Evolutionary conservation across 2,113 vertebrate species (phyloP).

Genomic region (Elephantulus edwardii): DNA sequence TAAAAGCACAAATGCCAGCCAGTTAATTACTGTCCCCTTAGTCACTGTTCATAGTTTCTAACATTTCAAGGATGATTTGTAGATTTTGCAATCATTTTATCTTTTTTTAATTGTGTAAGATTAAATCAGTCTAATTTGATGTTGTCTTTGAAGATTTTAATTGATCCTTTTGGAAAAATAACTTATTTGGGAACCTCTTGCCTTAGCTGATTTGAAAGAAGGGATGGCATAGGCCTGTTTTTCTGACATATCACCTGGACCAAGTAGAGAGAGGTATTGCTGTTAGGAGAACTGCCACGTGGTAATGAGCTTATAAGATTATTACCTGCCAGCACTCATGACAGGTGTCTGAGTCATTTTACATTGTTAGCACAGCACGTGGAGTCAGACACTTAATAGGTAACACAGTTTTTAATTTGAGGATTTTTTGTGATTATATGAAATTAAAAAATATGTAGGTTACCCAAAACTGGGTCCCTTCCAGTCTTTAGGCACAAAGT

Average conservation of each 20-base stretch:
- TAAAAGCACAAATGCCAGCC: neutral
- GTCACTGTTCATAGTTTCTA: neutral
- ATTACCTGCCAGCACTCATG: neutral
- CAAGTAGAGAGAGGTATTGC: neutral
- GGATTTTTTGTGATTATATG: neutral
- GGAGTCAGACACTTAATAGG: neutral
- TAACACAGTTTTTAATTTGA: neutral
- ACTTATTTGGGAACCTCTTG: neutral
- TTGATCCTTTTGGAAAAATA: neutral
- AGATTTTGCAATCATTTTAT: neutral
- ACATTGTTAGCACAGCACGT: neutral
- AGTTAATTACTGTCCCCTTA: neutral
- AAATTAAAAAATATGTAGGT: neutral
- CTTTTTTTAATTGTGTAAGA: slow-evolving; percentile 3
- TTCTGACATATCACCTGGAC: neutral
- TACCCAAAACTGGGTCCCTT: neutral
- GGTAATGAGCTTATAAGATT: neutral
- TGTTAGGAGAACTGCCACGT: neutral
- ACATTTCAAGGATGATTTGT: neutral
- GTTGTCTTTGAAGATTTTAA: neutral
- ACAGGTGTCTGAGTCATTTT: neutral
- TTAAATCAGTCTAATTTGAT: neutral
- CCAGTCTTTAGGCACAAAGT: neutral
- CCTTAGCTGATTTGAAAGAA: neutral
- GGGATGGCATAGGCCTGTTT: neutral